Evolutionary conservation across 2,888 invertebrate genomes (phyloP), one percentile per base, ranked within the genome.

Genomic region (Drosophila helvetica): DNA sequence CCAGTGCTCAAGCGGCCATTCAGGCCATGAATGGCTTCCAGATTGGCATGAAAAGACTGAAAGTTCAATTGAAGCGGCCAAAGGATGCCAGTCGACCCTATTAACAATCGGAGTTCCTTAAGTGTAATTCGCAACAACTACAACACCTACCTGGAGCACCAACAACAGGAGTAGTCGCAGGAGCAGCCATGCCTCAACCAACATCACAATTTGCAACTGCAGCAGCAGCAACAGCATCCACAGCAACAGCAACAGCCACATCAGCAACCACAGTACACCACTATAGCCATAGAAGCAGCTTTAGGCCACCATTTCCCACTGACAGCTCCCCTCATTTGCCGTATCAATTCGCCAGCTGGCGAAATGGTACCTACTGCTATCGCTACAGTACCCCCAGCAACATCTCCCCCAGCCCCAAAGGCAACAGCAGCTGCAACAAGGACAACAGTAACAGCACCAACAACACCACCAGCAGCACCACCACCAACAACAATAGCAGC

Each of bases 11-110:
- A 93, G 96, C 98, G 86, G 99, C 99, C 89, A 99, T 99, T 93
- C 98, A 99, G 93, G 97, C 99, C 90, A 99, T 99, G 99, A 99
- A 99, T 93, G 99, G 99, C 92, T 99, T 99, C 94, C 99, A 99
- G 94, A 99, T 99, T 93, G 99, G 99, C 91, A 99, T 99, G 99
- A 99, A 99, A 94, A 95, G 99, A 92, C 96, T 99, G 92, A 99
- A 99, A 94, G 99, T 99, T 91, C 99, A 99, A 94, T 95, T 99
- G 93, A 99, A 99, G 94, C 95, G 99, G 94, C 99, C 99, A 93
- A 98, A 98, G 94, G 98, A 98, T 93, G 98, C 98, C 92, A 98
- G 96, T 93, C 95, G 98, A 94, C 98, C 98, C 92, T 99, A 99
- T 96, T 99, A 97, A 96, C 96, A 94, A 93, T 93, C 93, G 93